Evolutionary conservation across 2,888 invertebrate genomes (phyloP), one percentile per base, ranked within the genome.

Genomic region (Empis livida): DNA sequence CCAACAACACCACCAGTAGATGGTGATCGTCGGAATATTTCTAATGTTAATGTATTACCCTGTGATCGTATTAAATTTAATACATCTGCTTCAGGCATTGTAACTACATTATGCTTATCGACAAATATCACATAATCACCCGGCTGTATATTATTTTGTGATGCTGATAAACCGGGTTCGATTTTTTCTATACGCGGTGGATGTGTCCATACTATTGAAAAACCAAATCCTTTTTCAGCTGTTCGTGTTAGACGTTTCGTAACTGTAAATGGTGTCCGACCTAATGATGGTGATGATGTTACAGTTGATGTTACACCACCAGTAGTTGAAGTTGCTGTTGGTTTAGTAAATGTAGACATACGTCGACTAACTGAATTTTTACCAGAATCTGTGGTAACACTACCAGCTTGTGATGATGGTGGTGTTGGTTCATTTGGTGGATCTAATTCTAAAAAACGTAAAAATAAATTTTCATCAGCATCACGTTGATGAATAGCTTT

Each of bases 121-220:
- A 90, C 87, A 68, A 90, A 90, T 53, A 91, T 88, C 53, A 91
- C 81, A 69, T 88, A 87, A 65, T 90, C 90, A 14, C 89, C 90
- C 3, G 89, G 85, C 52, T 80, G 70, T 11, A 90, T 77, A 6
- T 89, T 90, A 5, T 84, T 83, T n/a, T 80, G 76, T 52, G 89
- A 90, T 1, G 90, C 90, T 6, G 88, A 83, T 13, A 87, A 75
- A 4, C 84, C 84, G 0, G 82, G 78, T 50, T 89, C 89, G 13
- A 90, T 84, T 49, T 89, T 74, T 62, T 90, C 90, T 40, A 91
- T 84, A 17, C 88, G 75, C 5, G 90, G 90, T 1, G 90, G 90
- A 59, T 86, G 80, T 8, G 89, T 90, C 90, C 90, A 90, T 1
- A 89, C 88, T 45, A 90, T 82, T 6, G 88, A 88, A 69, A 90